Evolutionary conservation across 2,888 invertebrate species (phyloP).

Genomic region (Conus canariensis): DNA sequence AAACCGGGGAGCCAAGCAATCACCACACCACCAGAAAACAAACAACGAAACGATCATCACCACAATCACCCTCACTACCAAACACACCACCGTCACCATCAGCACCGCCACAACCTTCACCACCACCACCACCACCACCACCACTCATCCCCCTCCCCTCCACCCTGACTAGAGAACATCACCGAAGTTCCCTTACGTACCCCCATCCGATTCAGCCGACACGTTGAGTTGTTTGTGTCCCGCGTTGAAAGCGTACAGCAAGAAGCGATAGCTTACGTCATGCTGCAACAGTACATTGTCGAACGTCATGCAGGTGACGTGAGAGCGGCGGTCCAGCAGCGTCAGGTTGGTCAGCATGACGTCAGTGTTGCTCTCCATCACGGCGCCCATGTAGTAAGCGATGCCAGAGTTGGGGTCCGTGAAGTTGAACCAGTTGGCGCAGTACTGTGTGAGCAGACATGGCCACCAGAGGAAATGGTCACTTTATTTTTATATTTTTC

Average conservation of each 20-base stretch:
- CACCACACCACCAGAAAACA: no score
- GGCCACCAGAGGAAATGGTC: not conserved
- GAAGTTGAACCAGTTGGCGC: slow-evolving; percentile 64
- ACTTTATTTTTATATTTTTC: no score
- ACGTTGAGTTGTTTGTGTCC: slow-evolving; percentile 61
- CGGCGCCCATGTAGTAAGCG: slow-evolving; percentile 55
- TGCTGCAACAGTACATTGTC: slow-evolving; percentile 53
- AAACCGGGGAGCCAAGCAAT: no score
- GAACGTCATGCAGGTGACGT: slow-evolving; percentile 19
- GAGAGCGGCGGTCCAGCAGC: not conserved
- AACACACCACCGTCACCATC: no score
- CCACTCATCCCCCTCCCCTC: no score
- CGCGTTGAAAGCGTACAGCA: slow-evolving; percentile 61
- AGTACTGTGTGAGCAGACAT: slow-evolving; percentile 54
- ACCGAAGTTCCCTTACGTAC: slow-evolving; percentile 8
- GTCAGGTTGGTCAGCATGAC: slow-evolving; percentile 23
- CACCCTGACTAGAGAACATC: no score
- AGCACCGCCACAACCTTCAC: no score
- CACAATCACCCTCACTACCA: no score
- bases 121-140: no score
- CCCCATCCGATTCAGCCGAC: slow-evolving; percentile 59
- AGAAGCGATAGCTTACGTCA: slow-evolving; percentile 55
- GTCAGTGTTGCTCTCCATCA: slow-evolving; percentile 37
- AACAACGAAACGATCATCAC: no score
- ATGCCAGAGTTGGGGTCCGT: slow-evolving; percentile 66